Percentiles rank a stretch among this genome's conserved stretches.
These are phyloP conservation scores for Platypus cylindrus DNA, from an alignment of 2,888 invertebrate species.

Conservation along the genomic window DNA sequence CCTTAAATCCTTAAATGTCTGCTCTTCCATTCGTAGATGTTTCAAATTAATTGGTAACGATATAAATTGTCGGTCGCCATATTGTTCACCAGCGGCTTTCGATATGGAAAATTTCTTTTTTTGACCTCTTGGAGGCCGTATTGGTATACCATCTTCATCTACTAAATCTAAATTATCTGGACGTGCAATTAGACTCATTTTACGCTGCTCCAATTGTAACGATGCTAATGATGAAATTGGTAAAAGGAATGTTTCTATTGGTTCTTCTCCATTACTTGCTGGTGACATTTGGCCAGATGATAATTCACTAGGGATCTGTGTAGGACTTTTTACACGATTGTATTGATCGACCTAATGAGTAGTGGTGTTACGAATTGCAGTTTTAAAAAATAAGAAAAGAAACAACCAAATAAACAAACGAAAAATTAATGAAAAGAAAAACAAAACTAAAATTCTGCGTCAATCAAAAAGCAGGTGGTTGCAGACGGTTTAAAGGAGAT, in stretches of 20 bases:
- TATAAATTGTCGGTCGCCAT: too few relatives aligned
- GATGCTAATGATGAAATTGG: too few relatives aligned
- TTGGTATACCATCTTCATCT: constrained; percentile 40
- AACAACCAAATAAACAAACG: not conserved
- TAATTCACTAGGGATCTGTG: constrained; percentile 8
- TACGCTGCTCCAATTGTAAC: constrained; percentile 18
- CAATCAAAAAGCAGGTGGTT: too few relatives aligned
- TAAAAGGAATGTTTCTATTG: constrained; percentile 25
- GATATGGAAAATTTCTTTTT: constrained; percentile 34
- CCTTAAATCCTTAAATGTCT: constrained; percentile 42
- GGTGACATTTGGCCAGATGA: constrained; percentile 26
- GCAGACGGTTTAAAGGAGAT: too few relatives aligned
- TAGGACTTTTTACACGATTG: constrained; percentile 21
- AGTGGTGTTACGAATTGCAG: constrained; percentile 7
- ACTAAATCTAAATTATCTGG: constrained; percentile 54
- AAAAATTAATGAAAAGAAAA: too few relatives aligned
- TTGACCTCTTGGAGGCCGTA: constrained; percentile 41
- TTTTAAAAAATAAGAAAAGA: not conserved
- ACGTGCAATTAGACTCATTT: constrained; percentile 31
- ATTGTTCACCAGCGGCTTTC: constrained; percentile 45
- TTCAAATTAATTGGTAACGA: constrained; percentile 69
- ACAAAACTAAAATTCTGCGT: too few relatives aligned
- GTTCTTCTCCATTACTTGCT: constrained; percentile 21
- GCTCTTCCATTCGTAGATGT: constrained; percentile 42
- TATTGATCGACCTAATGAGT: constrained; percentile 17